phyloP scores from a whole-genome alignment of 2,888 invertebrate genomes.

The Pseudanteris insignis region DNA sequence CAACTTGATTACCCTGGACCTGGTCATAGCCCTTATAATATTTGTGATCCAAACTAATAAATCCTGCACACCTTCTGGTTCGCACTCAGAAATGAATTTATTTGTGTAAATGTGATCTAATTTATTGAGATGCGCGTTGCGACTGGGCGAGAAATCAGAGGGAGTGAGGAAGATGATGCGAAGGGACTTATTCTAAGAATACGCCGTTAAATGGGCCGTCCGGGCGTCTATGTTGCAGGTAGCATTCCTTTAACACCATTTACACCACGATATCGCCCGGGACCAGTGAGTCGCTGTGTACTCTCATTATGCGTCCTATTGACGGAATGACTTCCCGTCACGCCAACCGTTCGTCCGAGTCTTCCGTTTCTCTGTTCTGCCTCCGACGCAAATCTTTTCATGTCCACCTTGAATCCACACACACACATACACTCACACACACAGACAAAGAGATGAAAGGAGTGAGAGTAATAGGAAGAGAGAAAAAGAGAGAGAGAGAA shows the following conservation, averaged over 20 bases:
- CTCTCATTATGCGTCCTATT: conserved; percentile 40
- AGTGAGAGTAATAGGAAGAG: too few species aligned
- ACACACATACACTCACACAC: too few species aligned
- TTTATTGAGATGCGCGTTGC: conserved; percentile 23
- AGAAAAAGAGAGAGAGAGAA: too few species aligned
- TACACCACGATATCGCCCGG: conserved; percentile 43
- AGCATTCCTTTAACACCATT: conserved; percentile 45
- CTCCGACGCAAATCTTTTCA: conserved; percentile 35
- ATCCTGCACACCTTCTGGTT: too few species aligned
- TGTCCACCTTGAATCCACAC: too few species aligned
- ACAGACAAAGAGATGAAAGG: too few species aligned
- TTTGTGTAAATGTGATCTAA: conserved; percentile 17
- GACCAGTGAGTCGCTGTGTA: conserved; percentile 30
- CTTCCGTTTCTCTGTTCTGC: conserved; percentile 41
- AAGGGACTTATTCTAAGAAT: conserved; percentile 29
- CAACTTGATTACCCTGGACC: background rate
- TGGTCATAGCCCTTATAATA: too few species aligned
- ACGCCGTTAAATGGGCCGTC: conserved; percentile 26
- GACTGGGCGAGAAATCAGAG: conserved; percentile 9
- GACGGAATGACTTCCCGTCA: conserved; percentile 48
- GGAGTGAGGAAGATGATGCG: conserved; percentile 14
- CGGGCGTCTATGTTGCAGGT: too few species aligned
- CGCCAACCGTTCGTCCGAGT: conserved; percentile 42
- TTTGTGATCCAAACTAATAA: too few species aligned
- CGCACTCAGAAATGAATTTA: too few species aligned